phyloP scores from a whole-genome alignment of 2,113 vertebrate species.

The Crotalus helleri region DNA sequence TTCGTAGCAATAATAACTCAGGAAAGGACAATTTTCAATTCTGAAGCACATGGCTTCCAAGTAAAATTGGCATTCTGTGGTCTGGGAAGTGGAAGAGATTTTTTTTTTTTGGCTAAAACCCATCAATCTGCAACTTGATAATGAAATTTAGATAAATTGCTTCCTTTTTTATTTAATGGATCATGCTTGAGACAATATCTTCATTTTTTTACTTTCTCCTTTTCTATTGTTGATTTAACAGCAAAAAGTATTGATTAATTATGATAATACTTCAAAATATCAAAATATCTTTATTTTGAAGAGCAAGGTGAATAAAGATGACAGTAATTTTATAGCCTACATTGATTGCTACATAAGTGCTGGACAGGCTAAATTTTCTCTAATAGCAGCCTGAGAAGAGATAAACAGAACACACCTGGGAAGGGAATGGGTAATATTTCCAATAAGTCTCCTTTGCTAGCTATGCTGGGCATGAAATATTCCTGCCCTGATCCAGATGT shows the following conservation, averaged over 20 bases:
- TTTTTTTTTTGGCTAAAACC: background rate
- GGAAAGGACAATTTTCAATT: slow-evolving; percentile 2
- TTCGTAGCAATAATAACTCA: slow-evolving; percentile 3
- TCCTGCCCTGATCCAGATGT: background rate
- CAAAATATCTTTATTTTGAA: background rate
- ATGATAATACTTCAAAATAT: background rate
- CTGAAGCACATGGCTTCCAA: background rate
- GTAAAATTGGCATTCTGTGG: background rate
- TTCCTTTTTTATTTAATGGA: background rate
- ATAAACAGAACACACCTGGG: background rate
- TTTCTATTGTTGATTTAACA: background rate
- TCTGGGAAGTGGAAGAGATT: background rate
- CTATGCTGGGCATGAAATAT: background rate
- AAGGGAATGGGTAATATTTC: background rate
- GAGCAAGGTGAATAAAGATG: background rate
- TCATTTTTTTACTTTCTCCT: background rate
- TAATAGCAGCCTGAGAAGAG: background rate
- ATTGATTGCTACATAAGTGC: background rate
- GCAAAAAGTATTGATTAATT: background rate
- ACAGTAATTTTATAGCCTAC: background rate
- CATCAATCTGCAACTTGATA: background rate
- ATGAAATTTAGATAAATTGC: background rate
- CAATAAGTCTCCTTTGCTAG: background rate
- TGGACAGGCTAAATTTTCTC: background rate
- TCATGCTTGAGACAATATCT: background rate